Evolutionary conservation across 2,797 vertebrate genomes (phyloP), one percentile per base, ranked within the genome.

Genomic region (Bryconaethiops microstoma): DNA sequence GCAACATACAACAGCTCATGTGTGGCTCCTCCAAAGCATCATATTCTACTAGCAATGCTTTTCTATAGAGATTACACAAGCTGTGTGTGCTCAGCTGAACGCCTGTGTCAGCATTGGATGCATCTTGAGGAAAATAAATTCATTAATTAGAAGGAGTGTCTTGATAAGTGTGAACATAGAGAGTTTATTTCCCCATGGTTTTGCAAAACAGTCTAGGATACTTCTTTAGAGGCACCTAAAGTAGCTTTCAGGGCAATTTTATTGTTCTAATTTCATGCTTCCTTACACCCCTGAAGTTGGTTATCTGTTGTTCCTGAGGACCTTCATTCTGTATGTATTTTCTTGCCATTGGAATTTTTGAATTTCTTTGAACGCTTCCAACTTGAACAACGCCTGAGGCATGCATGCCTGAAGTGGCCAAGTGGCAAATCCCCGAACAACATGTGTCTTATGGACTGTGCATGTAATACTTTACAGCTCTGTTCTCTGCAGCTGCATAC

Each of bases 281-380:
- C 35, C 63, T 40, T 40, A 65, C 29, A 40, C 7, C 63, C 63
- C 19, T 13, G 12, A 17, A 7, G 12, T 35, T 21, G 39, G 5
- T 23, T 23, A 19, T 50, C 25, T 50, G 23, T 19, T 23, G 59
- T 55, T 62, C 62, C 73, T 59, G 68, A 78, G 70, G 69, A 64
- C n/a, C 48, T n/a, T 54, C 29, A 25, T 1, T 57, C 57, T 48
- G 7, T 52, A 6, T 8, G 21, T 75, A 74, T 14, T 67, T 77
- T 23, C 50, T 40, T 68, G n/a, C 25, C 14, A 45, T 13, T 25
- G 50, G 63, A 54, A 17, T n/a, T 40, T 16, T 60, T 65, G 40
- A 68, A 52, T 82, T 78, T 60, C 12, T 60, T 60, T 60, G 55
- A 40, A 13, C 48, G 5, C 72, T 45, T 42, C n/a, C 75, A 7